These are phyloP conservation scores for Smithornis capensis DNA, from an alignment of 2,113 vertebrate genomes.

Conservation along the genomic window DNA sequence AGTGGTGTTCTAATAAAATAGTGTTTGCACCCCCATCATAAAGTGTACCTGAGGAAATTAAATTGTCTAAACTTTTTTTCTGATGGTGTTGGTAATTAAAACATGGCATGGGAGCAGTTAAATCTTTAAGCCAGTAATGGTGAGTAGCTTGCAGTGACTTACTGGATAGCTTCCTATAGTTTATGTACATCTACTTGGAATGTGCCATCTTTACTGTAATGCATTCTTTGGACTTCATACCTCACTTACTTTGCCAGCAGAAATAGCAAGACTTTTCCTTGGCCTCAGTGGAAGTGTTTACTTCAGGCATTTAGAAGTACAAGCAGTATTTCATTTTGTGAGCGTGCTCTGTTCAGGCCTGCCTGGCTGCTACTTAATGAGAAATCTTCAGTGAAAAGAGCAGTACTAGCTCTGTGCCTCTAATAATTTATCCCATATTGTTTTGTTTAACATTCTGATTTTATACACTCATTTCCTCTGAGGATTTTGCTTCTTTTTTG, in stretches of 20 bases:
- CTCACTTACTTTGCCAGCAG: not conserved
- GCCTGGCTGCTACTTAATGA: not conserved
- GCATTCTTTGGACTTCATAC: not conserved
- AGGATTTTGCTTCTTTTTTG: not conserved
- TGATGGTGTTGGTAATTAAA: not conserved
- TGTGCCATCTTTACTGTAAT: not conserved
- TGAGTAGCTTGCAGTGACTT: not conserved
- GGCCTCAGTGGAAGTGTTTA: constrained; percentile 6
- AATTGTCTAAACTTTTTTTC: not conserved
- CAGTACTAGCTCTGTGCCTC: not conserved
- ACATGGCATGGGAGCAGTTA: not conserved
- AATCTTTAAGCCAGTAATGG: not conserved
- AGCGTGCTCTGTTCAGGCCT: not conserved
- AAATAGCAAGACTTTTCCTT: not conserved
- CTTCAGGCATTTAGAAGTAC: not conserved
- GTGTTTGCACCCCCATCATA: not conserved
- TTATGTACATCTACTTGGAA: not conserved
- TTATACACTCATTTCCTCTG: not conserved
- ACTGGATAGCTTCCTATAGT: not conserved
- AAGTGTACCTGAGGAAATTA: not conserved
- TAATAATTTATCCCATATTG: not conserved
- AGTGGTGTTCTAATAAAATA: not conserved
- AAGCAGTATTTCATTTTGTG: constrained; percentile 16
- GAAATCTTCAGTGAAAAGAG: not conserved
- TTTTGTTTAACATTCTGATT: not conserved